Evolutionary conservation across 2,888 invertebrate genomes (phyloP), one percentile per base, ranked within the genome.

Genomic region (Ecliptopera silaceata): DNA sequence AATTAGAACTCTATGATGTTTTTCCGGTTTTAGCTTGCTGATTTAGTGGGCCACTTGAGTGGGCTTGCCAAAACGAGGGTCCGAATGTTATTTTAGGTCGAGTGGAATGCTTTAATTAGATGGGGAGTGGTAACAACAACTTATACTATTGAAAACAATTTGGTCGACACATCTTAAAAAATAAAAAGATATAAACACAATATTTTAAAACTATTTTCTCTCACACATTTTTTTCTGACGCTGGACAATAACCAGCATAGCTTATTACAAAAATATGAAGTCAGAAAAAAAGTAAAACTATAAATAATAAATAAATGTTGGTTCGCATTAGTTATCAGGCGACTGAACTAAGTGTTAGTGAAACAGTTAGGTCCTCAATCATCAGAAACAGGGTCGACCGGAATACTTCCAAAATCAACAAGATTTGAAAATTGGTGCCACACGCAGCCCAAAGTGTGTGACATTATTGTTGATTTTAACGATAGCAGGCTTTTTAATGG

Each of bases 1-100:
- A 84, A 86, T 88, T 84, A 84, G 84, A 85, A 80, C 74, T 84
- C 80, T 82, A 87, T 88, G 80, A 89, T 89, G 88, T 88, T 89
- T 86, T 90, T 90, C 90, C 89, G 89, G 89, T 83, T 79, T 77
- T 72, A 78, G 77, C 78, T 84, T 84, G 84, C 69, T 78, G 79
- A 79, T 82, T 80, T 77, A 73, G 78, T 71, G 66, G 72, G 73
- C 75, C 66, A 65, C 72, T 86, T 74, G 71, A 87, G 88, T 83
- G 79, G 78, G 84, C 77, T 78, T 79, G 79, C 79, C 80, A 84
- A 85, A 69, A 56, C 70, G 74, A 75, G 74, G 71, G 69, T 69
- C 72, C 68, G 34, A 50, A 64, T 71, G 59, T 65, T 61, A 62
- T 66, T 64, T 59, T 62, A 68, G 67, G 66, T 51, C 22, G 42